Evolutionary conservation across 2,888 invertebrate species (phyloP).

Genomic region (Dichetophora obliterata): DNA sequence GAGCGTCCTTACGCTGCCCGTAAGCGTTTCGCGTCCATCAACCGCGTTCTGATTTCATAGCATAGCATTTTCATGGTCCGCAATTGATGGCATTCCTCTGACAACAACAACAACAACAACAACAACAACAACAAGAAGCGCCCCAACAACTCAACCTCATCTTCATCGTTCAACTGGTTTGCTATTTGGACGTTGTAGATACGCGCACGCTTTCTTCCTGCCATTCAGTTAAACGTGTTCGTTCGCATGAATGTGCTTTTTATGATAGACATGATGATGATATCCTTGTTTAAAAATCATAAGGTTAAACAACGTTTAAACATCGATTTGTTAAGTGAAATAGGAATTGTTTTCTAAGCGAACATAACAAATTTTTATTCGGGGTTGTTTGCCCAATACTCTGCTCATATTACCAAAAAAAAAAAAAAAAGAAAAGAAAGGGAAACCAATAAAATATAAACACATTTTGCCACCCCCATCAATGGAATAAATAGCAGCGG

Average conservation of each 20-base stretch:
- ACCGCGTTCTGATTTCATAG: slow-evolving; percentile 40
- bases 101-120: slow-evolving; percentile 1
- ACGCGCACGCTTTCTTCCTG: too few relatives aligned
- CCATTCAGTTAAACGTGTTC: too few relatives aligned
- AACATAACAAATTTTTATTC: slow-evolving; percentile 52
- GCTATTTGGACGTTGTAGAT: too few relatives aligned
- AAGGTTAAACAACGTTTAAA: slow-evolving; percentile 61
- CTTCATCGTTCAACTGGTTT: too few relatives aligned
- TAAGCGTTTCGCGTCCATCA: not conserved
- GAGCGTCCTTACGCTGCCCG: not conserved
- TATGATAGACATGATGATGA: slow-evolving; percentile 30
- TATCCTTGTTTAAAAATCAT: slow-evolving; percentile 48
- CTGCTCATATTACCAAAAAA: not conserved
- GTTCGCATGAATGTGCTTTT: not conserved
- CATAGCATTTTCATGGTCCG: slow-evolving; percentile 20
- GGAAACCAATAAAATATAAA: not conserved
- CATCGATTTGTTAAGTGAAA: slow-evolving; percentile 67
- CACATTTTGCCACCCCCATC: not conserved
- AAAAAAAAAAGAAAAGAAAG: not conserved
- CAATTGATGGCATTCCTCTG: slow-evolving; percentile 38
- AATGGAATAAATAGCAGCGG: not conserved
- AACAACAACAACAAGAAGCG: slow-evolving; percentile 2
- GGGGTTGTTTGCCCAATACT: slow-evolving; percentile 33
- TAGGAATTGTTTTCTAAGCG: slow-evolving; percentile 64
- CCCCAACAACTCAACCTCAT: too few relatives aligned